phyloP scores from a whole-genome alignment of 2,888 invertebrate species.

The Mesodorylaimus sp. region DNA sequence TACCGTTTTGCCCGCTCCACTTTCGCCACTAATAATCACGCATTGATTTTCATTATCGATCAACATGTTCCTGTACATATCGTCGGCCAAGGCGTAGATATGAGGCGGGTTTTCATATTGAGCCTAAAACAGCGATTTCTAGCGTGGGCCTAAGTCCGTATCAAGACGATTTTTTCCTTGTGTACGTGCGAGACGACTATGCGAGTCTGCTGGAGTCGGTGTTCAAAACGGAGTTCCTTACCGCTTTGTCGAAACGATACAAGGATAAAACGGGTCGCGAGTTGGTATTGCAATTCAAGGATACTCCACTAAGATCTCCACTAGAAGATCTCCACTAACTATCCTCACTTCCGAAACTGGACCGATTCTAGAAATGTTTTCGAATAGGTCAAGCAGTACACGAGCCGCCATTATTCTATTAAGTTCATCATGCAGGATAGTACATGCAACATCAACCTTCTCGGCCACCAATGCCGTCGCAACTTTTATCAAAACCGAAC shows the following conservation, averaged over 20 bases:
- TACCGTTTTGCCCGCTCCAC: constrained; percentile 50
- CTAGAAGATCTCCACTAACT: no score
- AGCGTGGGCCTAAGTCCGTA: constrained; percentile 39
- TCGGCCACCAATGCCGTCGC: no score
- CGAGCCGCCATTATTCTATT: no score
- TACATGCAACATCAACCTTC: no score
- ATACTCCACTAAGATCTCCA: constrained; percentile 40
- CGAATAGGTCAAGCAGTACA: no score
- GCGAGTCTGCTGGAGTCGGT: constrained; percentile 44
- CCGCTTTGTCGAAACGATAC: constrained; percentile 29
- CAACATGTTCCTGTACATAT: constrained; percentile 52
- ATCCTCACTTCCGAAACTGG: no score
- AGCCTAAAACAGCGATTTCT: constrained; percentile 42
- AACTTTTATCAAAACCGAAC: no score
- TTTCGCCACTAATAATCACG: constrained; percentile 51
- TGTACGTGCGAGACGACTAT: constrained; percentile 44
- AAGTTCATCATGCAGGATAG: no score
- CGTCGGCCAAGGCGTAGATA: constrained; percentile 48
- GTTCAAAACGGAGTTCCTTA: constrained; percentile 49
- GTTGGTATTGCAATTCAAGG: constrained; percentile 38
- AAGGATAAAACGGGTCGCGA: constrained; percentile 19
- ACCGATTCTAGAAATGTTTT: no score
- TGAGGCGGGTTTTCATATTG: constrained; percentile 53
- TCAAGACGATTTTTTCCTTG: constrained; percentile 46
- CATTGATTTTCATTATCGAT: constrained; percentile 51